These are phyloP conservation scores for Turritopsis rubra DNA, from an alignment of 30 jellyfish, hydroid and myxozoan species.

Conservation along the genomic window DNA sequence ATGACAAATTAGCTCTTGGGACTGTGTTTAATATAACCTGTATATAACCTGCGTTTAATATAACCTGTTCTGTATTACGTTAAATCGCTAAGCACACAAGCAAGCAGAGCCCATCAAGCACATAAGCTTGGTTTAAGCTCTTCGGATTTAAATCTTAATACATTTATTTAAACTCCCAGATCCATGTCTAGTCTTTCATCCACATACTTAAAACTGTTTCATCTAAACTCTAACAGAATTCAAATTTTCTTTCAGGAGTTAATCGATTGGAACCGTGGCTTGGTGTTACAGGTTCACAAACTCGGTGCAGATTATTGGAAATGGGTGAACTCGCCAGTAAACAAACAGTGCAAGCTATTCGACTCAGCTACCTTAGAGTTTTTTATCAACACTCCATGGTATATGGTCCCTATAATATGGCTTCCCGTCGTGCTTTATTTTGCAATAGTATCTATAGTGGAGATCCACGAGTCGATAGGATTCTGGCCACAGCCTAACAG, in stretches of 20 bases:
- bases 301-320: constrained; percentile 53
- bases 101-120: too few species aligned
- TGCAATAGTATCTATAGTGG: neutral
- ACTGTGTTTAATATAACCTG: too few species aligned
- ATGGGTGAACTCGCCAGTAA: constrained; percentile 81
- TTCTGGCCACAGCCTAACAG: neutral
- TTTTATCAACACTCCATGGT: constrained; percentile 75
- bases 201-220: too few species aligned
- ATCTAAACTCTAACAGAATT: too few species aligned
- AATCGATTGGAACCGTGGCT: constrained; percentile 71
- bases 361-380: constrained; percentile 47
- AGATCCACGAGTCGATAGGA: neutral
- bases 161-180: too few species aligned
- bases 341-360: constrained; percentile 38
- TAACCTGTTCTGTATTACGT: too few species aligned
- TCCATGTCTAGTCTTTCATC: too few species aligned
- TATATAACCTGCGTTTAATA: too few species aligned
- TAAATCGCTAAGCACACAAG: too few species aligned
- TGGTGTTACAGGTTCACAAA: constrained; percentile 65
- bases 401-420: constrained; percentile 72
- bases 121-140: too few species aligned
- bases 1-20: too few species aligned
- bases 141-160: too few species aligned
- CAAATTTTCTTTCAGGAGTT: constrained; percentile 31
- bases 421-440: constrained; percentile 43